Percentiles rank a stretch among this genome's conserved stretches.
Evolutionary conservation across 2,797 vertebrate species (phyloP).

Genomic region (Alauda arvensis): DNA sequence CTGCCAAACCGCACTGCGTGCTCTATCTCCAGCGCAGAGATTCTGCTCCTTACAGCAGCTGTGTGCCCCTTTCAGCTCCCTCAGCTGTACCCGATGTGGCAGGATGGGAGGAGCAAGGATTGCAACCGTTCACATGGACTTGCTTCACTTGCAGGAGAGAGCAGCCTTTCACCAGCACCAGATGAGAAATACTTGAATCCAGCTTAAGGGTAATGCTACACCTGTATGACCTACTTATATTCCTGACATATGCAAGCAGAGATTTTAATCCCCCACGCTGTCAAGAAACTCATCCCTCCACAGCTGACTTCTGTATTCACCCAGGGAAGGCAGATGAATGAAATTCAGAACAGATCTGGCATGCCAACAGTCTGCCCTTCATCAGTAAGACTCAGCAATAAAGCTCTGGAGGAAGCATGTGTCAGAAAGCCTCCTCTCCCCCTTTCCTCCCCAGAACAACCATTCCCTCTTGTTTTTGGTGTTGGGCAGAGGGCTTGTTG

Average conservation of each 20-base stretch:
- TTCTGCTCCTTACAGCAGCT: neutral
- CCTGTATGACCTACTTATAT: neutral
- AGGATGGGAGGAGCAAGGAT: constrained; percentile 40
- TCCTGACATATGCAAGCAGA: neutral
- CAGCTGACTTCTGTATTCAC: neutral
- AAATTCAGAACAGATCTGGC: neutral
- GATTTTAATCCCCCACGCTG: neutral
- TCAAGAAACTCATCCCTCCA: neutral
- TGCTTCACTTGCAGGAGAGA: neutral
- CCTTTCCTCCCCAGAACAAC: neutral
- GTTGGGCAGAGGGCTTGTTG: neutral
- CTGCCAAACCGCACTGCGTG: rapidly evolving
- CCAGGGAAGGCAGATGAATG: neutral
- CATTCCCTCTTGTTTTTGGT: neutral
- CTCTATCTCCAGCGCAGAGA: rapidly evolving
- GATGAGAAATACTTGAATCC: neutral
- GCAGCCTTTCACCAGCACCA: neutral
- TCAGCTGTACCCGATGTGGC: neutral
- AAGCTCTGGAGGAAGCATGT: neutral
- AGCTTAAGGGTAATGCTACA: neutral
- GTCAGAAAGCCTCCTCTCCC: neutral
- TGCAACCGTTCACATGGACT: neutral
- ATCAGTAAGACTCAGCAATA: neutral
- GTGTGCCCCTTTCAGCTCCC: neutral
- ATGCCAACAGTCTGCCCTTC: neutral